A percentile compares a stretch with the other conserved stretches of the same genome.
Evolutionary conservation across 2,888 invertebrate species (phyloP).

Genomic region (Drosophila ustulata): DNA sequence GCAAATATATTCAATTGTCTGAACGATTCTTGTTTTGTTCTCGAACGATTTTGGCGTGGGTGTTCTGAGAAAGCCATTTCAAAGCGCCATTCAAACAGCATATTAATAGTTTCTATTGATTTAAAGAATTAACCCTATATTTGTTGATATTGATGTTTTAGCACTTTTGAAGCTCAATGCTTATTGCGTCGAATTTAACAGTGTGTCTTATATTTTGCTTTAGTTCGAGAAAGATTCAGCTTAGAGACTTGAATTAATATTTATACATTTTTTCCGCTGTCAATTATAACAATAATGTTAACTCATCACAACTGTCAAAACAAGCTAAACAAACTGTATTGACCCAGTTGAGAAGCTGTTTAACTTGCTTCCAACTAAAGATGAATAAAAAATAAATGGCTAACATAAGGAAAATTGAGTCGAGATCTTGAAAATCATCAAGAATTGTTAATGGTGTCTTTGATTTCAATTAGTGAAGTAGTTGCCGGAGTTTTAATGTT

Average conservation of each 20-base stretch:
- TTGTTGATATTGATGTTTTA: neutral
- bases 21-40: slow-evolving; percentile 1
- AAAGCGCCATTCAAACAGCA: neutral
- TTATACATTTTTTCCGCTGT: neutral
- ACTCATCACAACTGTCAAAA: slow-evolving; percentile 33
- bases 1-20: slow-evolving; percentile 16
- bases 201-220: neutral
- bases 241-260: neutral
- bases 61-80: neutral
- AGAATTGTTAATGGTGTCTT: slow-evolving; percentile 3
- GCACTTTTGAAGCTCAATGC: neutral
- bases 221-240: neutral
- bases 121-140: neutral
- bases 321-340: slow-evolving; percentile 22
- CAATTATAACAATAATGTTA: neutral
- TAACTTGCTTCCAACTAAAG: neutral
- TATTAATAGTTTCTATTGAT: neutral
- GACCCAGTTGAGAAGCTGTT: slow-evolving; percentile 15
- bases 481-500: slow-evolving; percentile 2
- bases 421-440: neutral
- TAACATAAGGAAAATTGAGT: neutral
- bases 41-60: neutral
- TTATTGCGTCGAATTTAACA: neutral
- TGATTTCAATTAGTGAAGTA: neutral
- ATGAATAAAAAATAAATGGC: neutral